Base-by-base conservation (phyloP, 2,888 invertebrate species). In the Orthonychiurus folsomi region DNA sequence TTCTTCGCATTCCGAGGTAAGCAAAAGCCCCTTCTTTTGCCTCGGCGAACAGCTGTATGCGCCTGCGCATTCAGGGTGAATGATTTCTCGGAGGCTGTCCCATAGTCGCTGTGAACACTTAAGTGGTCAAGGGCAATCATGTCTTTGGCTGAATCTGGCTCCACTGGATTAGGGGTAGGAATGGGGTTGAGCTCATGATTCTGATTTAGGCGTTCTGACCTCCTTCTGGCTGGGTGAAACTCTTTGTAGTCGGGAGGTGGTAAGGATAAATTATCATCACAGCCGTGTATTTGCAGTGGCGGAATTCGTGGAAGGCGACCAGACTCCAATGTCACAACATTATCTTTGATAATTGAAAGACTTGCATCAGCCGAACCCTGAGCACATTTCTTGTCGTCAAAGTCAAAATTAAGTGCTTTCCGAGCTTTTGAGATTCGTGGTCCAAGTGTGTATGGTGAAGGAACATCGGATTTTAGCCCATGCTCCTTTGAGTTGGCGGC, bases 41-140 rank as follows among this genome's bases (percentile, higher is more conserved):
- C n/a, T n/a, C n/a, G n/a, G n/a, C n/a, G n/a, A n/a, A n/a, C n/a
- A n/a, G n/a, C n/a, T 37, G 5, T 37, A 5, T 15, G 15, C 37
- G 37, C 15, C 15, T 37, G 15, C 37, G 37, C 37, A 37, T 37
- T 9, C 37, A 37, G 2, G 37, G 28, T 25, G 37, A 59, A 59
- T 3, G 59, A 59, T 18, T 3, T 15, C 25, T 59, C 59, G 3
- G 59, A 59, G n/a, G 50, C 18, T 2, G 59, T 59, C 20, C 59
- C 59, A 59, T 59, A 59, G 23, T 59, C 59, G 23, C 50, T 50
- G 50, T 26, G 27, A 15, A 28, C 21, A 21, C 56, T 56, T n/a
- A n/a, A n/a, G n/a, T n/a, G n/a, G n/a, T n/a, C n/a, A n/a, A n/a
- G n/a, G n/a, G n/a, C n/a, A n/a, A n/a, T n/a, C n/a, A n/a, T n/a